Conservation (phyloP, 1,140 invertebrate genomes). For the Euwallacea similis region DNA sequence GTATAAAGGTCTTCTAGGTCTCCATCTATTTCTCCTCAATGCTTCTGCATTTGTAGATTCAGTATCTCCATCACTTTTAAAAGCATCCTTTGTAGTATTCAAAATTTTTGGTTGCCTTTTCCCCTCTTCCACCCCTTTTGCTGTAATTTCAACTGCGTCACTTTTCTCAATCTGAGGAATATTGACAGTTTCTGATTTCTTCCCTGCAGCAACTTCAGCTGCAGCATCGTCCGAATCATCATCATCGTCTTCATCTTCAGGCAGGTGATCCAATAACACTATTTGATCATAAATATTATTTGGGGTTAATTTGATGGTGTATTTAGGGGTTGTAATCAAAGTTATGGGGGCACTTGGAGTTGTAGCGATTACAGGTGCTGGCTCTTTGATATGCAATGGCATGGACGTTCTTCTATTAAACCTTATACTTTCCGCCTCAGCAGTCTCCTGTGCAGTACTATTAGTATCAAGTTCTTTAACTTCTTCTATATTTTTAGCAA, state of each 20-base stretch:
- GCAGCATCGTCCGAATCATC: neutral
- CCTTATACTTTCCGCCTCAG: constrained; percentile 15
- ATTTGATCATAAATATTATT: constrained; percentile 49
- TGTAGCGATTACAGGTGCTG: neutral
- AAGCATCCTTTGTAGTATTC: too few species aligned
- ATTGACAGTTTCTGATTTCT: neutral
- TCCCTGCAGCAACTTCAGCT: neutral
- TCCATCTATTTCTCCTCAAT: constrained; percentile 23
- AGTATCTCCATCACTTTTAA: too few species aligned
- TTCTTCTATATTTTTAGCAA: neutral
- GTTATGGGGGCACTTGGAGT: constrained; percentile 8
- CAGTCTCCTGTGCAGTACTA: constrained; percentile 12
- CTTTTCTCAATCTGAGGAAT: constrained; percentile 4
- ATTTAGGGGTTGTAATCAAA: constrained; percentile 45
- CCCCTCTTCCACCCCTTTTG: neutral
- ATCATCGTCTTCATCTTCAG: constrained; percentile 20
- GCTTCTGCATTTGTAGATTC: constrained; percentile 26
- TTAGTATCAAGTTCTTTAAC: neutral
- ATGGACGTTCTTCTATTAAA: neutral
- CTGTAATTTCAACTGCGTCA: neutral
- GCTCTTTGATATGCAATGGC: neutral
- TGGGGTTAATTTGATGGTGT: constrained; percentile 42
- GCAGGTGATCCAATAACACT: constrained; percentile 42
- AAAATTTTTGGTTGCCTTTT: too few species aligned
- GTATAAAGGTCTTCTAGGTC: constrained; percentile 24